These are phyloP conservation scores for Imbricaverruca yamaguchii DNA, from an alignment of 2,888 invertebrate species.

Conservation along the genomic window DNA sequence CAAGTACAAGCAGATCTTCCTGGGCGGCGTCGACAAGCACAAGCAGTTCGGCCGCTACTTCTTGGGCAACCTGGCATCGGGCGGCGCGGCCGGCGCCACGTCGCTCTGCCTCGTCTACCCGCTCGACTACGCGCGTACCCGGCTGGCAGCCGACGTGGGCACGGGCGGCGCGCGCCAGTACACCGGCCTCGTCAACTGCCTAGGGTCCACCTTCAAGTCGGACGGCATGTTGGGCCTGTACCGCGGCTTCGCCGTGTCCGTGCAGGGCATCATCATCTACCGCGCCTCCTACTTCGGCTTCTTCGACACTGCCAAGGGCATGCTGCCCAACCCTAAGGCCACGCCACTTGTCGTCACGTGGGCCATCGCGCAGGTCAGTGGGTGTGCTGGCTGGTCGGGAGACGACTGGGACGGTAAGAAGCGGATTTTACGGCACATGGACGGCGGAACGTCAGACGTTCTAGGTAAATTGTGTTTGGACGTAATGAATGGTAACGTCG, in stretches of 20 bases:
- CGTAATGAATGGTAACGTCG: too few species aligned
- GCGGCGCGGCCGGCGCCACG: slow-evolving; percentile 90
- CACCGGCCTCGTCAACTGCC: slow-evolving; percentile 47
- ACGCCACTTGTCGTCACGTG: slow-evolving; percentile 86
- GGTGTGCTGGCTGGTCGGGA: neutral
- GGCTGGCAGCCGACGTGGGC: slow-evolving; percentile 39
- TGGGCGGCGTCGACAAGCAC: slow-evolving; percentile 77
- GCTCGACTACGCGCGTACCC: slow-evolving; percentile 88
- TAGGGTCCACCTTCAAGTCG: slow-evolving; percentile 44
- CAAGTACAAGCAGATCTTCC: slow-evolving; percentile 78
- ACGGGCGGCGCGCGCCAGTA: slow-evolving; percentile 45
- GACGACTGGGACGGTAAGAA: too few species aligned
- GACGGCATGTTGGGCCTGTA: slow-evolving; percentile 47
- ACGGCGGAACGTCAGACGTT: too few species aligned
- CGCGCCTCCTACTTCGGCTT: slow-evolving; percentile 47
- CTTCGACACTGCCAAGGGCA: slow-evolving; percentile 52
- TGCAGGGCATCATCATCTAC: slow-evolving; percentile 48
- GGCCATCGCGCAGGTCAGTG: slow-evolving; percentile 74
- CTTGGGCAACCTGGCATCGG: slow-evolving; percentile 79
- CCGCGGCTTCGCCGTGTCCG: slow-evolving; percentile 47
- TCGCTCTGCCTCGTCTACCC: slow-evolving; percentile 92
- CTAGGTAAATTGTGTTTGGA: too few species aligned
- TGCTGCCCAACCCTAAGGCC: slow-evolving; percentile 86
- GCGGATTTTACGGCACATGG: too few species aligned
- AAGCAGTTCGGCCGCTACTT: slow-evolving; percentile 77